Evolutionary conservation across 1,140 invertebrate genomes (phyloP), one percentile per base, ranked within the genome.

Genomic region (Ptiloglossa arizonensis): DNA sequence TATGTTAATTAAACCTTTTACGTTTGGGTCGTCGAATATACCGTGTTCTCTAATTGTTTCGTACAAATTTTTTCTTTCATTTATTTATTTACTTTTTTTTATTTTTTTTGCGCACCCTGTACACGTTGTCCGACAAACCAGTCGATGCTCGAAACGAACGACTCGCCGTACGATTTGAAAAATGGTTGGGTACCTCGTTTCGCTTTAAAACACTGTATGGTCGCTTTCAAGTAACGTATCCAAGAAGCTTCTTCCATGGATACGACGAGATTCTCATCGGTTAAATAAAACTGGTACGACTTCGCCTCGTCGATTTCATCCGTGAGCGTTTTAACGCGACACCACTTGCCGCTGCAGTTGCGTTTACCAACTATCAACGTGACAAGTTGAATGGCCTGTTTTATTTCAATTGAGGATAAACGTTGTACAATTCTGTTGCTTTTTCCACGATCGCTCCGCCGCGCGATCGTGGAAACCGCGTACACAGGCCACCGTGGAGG

Each of bases 321-420:
- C 24, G 32, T 50, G 6, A 64, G 15, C 15, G 38, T 69, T 76
- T 69, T 69, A 50, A 69, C 64, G 48, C 48, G 57, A 48, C 78
- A 76, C 41, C 72, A 64, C 54, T 76, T 57, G 64, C 52, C 48
- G 4, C 27, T 29, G 24, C 41, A 44, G 6, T 32, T 62, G 13
- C 35, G 72, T 8, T 66, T 80, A 15, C 78, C 71, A 46, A 67
- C 72, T 44, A 82, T 44, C 52, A 83, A 57, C 29, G 72, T 79
- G 24, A 75, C 59, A n/a, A 83, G 76, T 76, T 80, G 72, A 72
- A 76, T 24, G 35, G 78, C 67, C 72, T 80, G 56, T 82, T 70
- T 80, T 41, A 82, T 62, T 54, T 60, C 60, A 69, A 74, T 29
- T 27, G 22, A 78, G 64, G 68, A 78, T 62, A 64, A 78, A 56